Conservation (phyloP, 2,113 vertebrate species). For the Piprites chloris region DNA sequence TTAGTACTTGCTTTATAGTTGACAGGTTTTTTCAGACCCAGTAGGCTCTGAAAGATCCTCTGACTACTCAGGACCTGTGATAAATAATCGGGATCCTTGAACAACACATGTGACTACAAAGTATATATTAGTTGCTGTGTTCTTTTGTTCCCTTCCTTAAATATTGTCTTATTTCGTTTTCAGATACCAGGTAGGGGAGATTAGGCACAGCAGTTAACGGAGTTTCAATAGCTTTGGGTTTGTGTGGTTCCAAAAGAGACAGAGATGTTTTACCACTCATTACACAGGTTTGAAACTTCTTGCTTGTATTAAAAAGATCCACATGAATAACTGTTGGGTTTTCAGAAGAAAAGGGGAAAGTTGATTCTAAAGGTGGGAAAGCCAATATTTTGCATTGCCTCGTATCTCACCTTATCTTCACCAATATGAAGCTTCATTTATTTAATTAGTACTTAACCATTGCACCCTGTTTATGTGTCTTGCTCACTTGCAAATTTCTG, state of each 20-base stretch:
- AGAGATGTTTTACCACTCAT: rapidly evolving
- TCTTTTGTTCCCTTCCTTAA: not conserved
- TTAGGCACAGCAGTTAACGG: not conserved
- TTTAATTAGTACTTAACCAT: not conserved
- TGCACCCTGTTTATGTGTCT: not conserved
- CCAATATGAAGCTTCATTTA: not conserved
- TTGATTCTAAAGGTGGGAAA: slow-evolving; percentile 55
- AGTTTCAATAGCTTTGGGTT: not conserved
- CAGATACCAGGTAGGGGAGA: not conserved
- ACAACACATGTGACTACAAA: not conserved
- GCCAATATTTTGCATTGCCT: slow-evolving; percentile 30
- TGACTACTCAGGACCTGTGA: slow-evolving; percentile 69
- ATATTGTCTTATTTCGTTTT: not conserved
- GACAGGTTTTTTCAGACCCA: slow-evolving; percentile 65
- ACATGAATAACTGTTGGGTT: slow-evolving; percentile 32
- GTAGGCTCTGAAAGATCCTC: slow-evolving; percentile 75
- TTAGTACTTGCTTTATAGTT: not conserved
- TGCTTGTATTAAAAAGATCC: not conserved
- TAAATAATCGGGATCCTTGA: not conserved
- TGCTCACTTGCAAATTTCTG: not conserved
- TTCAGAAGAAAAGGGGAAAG: slow-evolving; percentile 63
- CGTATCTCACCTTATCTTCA: not conserved
- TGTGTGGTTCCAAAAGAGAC: not conserved
- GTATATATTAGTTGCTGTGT: not conserved
- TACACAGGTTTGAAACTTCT: not conserved